These are phyloP conservation scores for Conus ventricosus DNA, from an alignment of 1,140 invertebrate genomes.

Conservation along the genomic window DNA sequence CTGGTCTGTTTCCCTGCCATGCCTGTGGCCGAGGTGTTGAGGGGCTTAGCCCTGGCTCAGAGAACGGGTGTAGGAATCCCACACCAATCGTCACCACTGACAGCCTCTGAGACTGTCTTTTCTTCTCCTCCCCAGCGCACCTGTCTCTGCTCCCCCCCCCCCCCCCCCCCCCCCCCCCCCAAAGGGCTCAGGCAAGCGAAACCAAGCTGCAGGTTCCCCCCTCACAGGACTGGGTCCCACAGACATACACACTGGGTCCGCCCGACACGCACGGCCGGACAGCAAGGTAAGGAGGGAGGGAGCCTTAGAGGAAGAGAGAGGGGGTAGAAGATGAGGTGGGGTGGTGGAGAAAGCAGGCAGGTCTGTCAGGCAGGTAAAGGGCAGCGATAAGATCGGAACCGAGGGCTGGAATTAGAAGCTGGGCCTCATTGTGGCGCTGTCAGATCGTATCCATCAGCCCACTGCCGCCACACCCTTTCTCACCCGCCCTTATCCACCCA, in stretches of 20 bases:
- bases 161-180: neutral
- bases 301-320: neutral
- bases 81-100: neutral
- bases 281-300: neutral
- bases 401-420: neutral
- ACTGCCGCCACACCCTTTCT: neutral
- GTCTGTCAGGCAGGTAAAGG: neutral
- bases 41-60: neutral
- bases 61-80: neutral
- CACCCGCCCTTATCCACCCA: neutral
- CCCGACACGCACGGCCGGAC: neutral
- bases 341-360: neutral
- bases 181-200: neutral
- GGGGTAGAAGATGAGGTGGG: neutral
- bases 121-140: neutral
- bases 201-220: neutral
- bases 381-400: conserved; percentile 5
- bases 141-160: neutral
- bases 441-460: neutral
- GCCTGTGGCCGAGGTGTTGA: too few relatives aligned
- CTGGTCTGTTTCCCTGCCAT: too few relatives aligned
- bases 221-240: neutral
- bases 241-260: too few relatives aligned
- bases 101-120: neutral
- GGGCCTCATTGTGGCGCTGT: neutral